Evolutionary conservation across 2,113 vertebrate species (phyloP).

Genomic region (Lophochroa leadbeateri): DNA sequence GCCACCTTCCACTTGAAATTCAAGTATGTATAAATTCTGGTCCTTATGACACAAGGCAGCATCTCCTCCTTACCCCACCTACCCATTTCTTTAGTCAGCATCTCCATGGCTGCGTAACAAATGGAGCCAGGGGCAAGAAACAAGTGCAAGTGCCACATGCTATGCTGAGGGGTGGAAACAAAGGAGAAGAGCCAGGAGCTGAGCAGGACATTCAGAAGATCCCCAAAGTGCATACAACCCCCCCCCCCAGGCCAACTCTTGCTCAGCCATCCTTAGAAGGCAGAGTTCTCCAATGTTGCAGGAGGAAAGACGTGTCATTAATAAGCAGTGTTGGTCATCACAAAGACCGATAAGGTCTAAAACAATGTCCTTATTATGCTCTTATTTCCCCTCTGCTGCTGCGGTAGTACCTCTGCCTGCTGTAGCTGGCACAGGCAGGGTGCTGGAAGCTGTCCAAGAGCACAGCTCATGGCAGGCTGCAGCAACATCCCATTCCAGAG

Average conservation of each 20-base stretch:
- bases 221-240: rapidly evolving
- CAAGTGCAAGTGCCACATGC: rapidly evolving
- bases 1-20: not conserved
- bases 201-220: not conserved
- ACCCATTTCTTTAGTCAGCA: not conserved
- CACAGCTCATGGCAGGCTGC: not conserved
- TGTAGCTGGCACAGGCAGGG: not conserved
- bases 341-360: rapidly evolving
- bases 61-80: not conserved
- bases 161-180: not conserved
- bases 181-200: not conserved
- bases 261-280: not conserved
- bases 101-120: rapidly evolving
- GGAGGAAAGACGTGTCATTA: not conserved
- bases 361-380: not conserved
- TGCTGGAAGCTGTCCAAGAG: not conserved
- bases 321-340: rapidly evolving
- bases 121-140: not conserved
- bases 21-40: not conserved
- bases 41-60: not conserved
- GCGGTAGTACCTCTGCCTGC: not conserved
- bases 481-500: not conserved
- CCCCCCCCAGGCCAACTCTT: not conserved
- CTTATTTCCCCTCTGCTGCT: not conserved
- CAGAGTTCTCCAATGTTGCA: not conserved